Evolutionary conservation across 2,113 vertebrate genomes (phyloP).

Genomic region (Aspiorhynchus laticeps): DNA sequence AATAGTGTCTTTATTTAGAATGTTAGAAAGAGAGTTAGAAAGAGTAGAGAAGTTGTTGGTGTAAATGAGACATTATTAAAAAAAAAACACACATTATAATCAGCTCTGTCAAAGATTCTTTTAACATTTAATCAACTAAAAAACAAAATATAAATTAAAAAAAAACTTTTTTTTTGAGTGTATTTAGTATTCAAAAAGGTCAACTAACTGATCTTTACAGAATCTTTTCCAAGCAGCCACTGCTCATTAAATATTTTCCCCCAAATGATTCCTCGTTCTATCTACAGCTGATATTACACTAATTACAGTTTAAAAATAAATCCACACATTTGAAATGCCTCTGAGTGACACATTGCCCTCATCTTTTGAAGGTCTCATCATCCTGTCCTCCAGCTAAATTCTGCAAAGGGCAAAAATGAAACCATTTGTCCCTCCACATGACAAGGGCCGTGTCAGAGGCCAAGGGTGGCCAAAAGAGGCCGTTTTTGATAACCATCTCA

Average conservation of each 20-base stretch:
- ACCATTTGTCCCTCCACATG: conserved; percentile 81
- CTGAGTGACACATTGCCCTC: conserved; percentile 72
- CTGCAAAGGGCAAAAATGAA: conserved; percentile 79
- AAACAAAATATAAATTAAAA: background rate
- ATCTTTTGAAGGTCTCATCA: conserved; percentile 65
- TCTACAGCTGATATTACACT: conserved; percentile 57
- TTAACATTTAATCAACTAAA: background rate
- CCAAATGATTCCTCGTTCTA: conserved; percentile 44
- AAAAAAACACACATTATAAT: background rate
- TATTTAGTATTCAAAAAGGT: background rate
- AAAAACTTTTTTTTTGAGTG: background rate
- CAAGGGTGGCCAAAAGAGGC: conserved; percentile 76
- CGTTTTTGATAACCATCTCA: conserved; percentile 83
- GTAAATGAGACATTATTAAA: background rate
- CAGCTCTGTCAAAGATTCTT: background rate
- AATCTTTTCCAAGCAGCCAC: conserved; percentile 37
- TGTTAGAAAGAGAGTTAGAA: too few relatives aligned
- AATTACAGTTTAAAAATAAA: conserved; percentile 54
- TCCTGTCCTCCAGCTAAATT: conserved; percentile 68
- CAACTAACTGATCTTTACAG: conserved; percentile 54
- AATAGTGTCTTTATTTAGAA: background rate
- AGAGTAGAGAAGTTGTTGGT: background rate
- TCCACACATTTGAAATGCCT: conserved; percentile 64
- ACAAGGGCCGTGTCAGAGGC: conserved; percentile 77
- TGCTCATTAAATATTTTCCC: conserved; percentile 50